Evolutionary conservation across 2,888 invertebrate species (phyloP), one percentile per base, ranked within the genome.

Genomic region (Kryphioiulus occultus): DNA sequence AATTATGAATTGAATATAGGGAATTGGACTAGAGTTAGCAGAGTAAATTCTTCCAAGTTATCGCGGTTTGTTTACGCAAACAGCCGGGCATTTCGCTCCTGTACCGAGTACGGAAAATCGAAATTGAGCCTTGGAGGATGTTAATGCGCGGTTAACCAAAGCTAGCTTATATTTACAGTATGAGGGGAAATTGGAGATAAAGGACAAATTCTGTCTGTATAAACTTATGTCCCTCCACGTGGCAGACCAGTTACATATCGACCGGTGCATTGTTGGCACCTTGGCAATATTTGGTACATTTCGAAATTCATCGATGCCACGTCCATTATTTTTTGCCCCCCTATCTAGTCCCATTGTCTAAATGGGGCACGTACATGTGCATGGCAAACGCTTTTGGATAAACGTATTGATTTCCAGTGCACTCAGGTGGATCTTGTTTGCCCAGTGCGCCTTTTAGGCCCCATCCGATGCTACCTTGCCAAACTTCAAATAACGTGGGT

Each of bases 351-450:
- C 26, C 78, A 78, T 78, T 78, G 78, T 78, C 26, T 78, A 78
- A 78, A 78, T 15, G 78, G 78, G 78, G 78, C 26, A n/a, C n/a
- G n/a, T n/a, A n/a, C n/a, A n/a, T n/a, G n/a, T n/a, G n/a, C n/a
- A n/a, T n/a, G n/a, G n/a, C n/a, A n/a, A n/a, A n/a, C n/a, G n/a
- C 9, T 53, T 19, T 53, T 9, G 22, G 22, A 22, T 22, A 68
- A 78, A 30, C 15, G 15, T 78, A 78, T 78, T 30, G 78, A 78
- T 78, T 78, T 1, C 15, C 30, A 15, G 78, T 78, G 78, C 78
- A 78, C 30, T 78, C 78, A 78, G 78, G 30, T 78, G 78, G 78
- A 78, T 78, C 30, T 78, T 78, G 78, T 78, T 30, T 26, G 12
- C 78, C 3, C 26, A 22, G 26, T 68, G 30, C 78, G 22, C 78